Base-by-base conservation (phyloP, 2,113 vertebrate species). In the Trochalopteron elliotii region DNA sequence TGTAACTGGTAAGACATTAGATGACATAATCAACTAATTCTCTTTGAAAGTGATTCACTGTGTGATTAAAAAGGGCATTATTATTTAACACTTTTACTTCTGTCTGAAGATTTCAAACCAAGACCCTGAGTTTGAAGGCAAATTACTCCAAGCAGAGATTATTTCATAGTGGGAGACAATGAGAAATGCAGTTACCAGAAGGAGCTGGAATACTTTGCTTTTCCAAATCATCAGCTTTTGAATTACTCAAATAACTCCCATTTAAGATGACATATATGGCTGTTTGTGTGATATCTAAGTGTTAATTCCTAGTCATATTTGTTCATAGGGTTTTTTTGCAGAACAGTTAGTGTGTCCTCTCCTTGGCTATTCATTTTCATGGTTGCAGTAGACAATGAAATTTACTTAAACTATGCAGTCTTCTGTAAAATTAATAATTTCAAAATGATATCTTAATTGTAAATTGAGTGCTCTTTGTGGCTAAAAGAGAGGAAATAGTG, bases 201-300 rank as follows among this genome's bases (percentile, higher is more conserved):
- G 91, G 87, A 96, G n/a, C 67, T 96, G 9, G 1, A 90, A 94
- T 94, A 60, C 87, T 92, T 94, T 87, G 72, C 70, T 96, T 97
- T 97, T 96, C 69, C 74, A 96, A 97, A 92, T 89, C 65, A 95
- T 97, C 91, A 91, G 91, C 64, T 97, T 94, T 86, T 96, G 79
- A 97, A 96, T 94, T 83, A 92, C 80, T 95, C 44, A 47, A 65
- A 94, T 90, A 63, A 80, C 84, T 97, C 94, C 57, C 35, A 91
- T 96, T 97, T 95, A 97, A 88, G 84, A 77, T 77, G 87, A 65
- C 52, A 88, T 95, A 87, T 96, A 96, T 93, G 95, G 40, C 44
- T 95, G 30, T 94, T 92, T 92, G 52, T 91, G 61, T 85, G 85
- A 89, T 88, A 96, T 65, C 40, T 74, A 78, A 94, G 84, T 94